Conservation (phyloP, 2,888 invertebrate genomes). For the Aspidapion aeneum region DNA sequence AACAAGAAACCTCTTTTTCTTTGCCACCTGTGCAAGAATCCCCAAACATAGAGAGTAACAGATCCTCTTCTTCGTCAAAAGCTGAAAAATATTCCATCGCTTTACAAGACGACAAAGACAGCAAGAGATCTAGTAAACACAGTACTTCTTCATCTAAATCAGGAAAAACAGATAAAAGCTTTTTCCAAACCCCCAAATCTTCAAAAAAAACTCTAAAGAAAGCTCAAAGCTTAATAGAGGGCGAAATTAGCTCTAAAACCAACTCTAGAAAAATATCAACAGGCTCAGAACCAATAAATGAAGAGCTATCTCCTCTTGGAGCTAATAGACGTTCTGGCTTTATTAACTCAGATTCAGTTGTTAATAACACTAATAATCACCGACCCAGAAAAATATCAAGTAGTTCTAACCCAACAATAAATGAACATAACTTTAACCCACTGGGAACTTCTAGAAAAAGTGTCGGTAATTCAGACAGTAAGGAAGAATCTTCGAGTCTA, state of each 20-base stretch:
- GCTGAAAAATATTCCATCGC: slow-evolving; percentile 14
- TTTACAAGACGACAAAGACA: slow-evolving; percentile 18
- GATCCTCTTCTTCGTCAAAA: slow-evolving; percentile 24
- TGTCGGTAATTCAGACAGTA: not conserved
- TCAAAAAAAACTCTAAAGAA: slow-evolving; percentile 14
- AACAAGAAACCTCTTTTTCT: slow-evolving; percentile 21
- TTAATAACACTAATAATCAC: not conserved
- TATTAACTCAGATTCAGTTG: not conserved
- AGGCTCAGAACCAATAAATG: not conserved
- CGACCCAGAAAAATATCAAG: not conserved
- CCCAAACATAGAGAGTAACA: slow-evolving; percentile 19
- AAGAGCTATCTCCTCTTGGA: not conserved
- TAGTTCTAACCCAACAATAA: not conserved
- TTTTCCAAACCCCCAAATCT: not conserved
- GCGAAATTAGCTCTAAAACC: slow-evolving; percentile 13
- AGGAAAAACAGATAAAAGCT: slow-evolving; percentile 3
- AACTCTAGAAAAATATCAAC: slow-evolving; percentile 17
- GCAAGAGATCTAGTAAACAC: slow-evolving; percentile 29
- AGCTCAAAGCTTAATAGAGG: slow-evolving; percentile 14
- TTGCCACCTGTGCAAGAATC: slow-evolving; percentile 11
- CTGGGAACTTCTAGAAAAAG: not conserved
- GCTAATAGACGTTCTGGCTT: too few species aligned
- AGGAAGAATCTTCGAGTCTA: not conserved
- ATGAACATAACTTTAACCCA: not conserved
- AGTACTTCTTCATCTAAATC: slow-evolving; percentile 30